These are phyloP conservation scores for Agrotis segetum DNA, from an alignment of 2,888 invertebrate species.

Conservation along the genomic window DNA sequence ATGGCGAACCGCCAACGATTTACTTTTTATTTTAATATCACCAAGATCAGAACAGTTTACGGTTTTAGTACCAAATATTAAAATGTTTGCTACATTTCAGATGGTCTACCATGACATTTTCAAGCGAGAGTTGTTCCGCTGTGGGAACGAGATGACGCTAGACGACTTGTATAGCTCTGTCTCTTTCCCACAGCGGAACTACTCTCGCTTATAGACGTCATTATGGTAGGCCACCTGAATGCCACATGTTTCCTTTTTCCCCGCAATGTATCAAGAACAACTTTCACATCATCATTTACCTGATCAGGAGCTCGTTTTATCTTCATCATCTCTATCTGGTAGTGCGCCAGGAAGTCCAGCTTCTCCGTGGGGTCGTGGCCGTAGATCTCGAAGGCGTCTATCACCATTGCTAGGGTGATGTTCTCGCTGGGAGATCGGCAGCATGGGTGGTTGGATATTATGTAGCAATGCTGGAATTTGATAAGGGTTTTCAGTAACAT, in stretches of 20 bases:
- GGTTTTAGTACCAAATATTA: not conserved
- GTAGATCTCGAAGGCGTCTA: conserved; percentile 88
- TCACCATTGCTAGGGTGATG: conserved; percentile 84
- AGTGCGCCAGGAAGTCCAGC: conserved; percentile 84
- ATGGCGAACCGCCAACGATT: conserved; percentile 26
- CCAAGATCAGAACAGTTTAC: not conserved
- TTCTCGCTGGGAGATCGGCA: conserved; percentile 81
- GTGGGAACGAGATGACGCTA: too few species aligned
- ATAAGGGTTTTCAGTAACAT: not conserved
- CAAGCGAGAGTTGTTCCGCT: too few species aligned
- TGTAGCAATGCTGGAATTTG: conserved; percentile 73
- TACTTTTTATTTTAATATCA: too few species aligned
- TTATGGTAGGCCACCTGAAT: not conserved
- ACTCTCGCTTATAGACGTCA: too few species aligned
- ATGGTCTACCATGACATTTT: too few species aligned
- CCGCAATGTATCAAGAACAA: too few species aligned
- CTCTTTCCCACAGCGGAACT: too few species aligned
- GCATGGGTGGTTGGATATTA: conserved; percentile 84
- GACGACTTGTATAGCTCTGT: too few species aligned
- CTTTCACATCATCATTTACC: conserved; percentile 66
- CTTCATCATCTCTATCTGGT: conserved; percentile 88
- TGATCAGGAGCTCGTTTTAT: conserved; percentile 85
- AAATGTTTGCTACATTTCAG: not conserved
- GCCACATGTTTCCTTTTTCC: not conserved
- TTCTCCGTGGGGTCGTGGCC: conserved; percentile 89